These are phyloP conservation scores for Uria lomvia DNA, from an alignment of 2,113 vertebrate genomes.

Conservation along the genomic window DNA sequence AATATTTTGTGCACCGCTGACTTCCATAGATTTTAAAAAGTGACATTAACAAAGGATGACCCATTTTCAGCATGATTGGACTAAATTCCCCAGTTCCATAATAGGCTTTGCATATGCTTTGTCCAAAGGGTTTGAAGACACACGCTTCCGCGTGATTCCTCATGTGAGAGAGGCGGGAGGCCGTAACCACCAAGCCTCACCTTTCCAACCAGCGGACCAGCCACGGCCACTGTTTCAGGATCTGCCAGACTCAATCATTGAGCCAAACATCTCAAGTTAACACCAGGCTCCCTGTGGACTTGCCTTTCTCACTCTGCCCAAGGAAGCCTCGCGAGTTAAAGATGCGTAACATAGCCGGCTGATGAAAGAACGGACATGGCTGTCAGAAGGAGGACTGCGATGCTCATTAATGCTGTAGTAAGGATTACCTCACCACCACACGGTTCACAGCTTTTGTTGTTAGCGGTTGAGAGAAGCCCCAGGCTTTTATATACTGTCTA, in stretches of 20 bases:
- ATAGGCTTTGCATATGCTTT: constrained; percentile 14
- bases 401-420: background rate
- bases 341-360: rapidly evolving
- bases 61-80: background rate
- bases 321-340: background rate
- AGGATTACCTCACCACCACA: background rate
- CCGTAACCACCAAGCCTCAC: background rate
- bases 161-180: background rate
- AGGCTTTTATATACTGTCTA: background rate
- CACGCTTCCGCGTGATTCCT: rapidly evolving
- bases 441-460: background rate
- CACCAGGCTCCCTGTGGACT: background rate
- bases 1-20: background rate
- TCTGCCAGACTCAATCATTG: background rate
- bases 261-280: background rate
- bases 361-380: background rate
- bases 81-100: background rate
- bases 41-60: constrained; percentile 47
- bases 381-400: background rate
- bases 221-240: background rate
- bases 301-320: background rate
- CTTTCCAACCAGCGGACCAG: background rate
- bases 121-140: background rate
- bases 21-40: background rate
- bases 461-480: background rate